Conservation (phyloP, 2,797 vertebrate species). For the Linurgus olivaceus region DNA sequence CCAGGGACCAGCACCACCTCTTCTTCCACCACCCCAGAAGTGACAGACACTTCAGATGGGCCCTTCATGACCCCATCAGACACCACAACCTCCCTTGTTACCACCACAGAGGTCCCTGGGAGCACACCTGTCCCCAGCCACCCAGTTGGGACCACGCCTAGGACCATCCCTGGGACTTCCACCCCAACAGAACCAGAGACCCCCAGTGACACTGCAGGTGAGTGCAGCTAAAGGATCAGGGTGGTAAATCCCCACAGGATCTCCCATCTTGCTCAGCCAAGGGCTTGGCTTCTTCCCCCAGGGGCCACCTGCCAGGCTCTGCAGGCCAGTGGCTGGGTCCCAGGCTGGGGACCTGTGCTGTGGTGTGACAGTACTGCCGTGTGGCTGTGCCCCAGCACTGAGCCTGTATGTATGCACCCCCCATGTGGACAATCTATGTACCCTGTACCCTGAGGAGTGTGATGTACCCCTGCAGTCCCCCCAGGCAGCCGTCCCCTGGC, state of each 20-base stretch:
- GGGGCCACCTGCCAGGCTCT: neutral
- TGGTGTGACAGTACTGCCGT: neutral
- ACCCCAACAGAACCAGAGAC: neutral
- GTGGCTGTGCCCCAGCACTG: neutral
- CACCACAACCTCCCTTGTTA: neutral
- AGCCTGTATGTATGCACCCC: neutral
- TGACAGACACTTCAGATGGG: neutral
- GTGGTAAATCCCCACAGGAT: neutral
- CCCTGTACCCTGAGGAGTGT: neutral
- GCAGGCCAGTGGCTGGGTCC: no score
- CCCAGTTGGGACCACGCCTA: no score
- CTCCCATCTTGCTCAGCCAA: neutral
- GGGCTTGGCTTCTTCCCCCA: neutral
- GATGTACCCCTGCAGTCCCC: neutral
- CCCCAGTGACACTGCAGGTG: neutral
- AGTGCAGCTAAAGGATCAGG: neutral
- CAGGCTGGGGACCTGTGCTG: neutral
- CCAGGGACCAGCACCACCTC: neutral
- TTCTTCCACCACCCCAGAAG: no score
- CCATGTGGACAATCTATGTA: neutral
- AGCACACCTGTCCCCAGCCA: neutral
- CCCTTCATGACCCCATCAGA: rapidly evolving
- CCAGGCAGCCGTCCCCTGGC: neutral
- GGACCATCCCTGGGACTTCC: neutral
- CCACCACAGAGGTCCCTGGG: neutral